Percentiles rank a stretch among this genome's conserved stretches.
Evolutionary conservation across 2,888 invertebrate genomes (phyloP).

Genomic region (Oegoconia quadripuncta): DNA sequence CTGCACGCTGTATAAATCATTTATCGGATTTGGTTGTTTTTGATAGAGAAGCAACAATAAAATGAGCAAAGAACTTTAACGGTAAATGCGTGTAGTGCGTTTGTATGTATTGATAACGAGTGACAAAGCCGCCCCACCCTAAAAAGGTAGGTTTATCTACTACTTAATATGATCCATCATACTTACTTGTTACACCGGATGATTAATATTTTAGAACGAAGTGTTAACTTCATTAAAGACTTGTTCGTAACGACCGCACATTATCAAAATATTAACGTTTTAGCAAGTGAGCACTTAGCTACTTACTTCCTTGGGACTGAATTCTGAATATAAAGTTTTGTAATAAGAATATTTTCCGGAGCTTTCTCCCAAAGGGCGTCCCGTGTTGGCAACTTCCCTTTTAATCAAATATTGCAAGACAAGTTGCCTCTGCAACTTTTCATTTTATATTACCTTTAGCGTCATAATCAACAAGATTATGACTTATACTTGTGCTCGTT

Average conservation of each 20-base stretch:
- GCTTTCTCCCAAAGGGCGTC: constrained; percentile 19
- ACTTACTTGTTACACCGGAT: constrained; percentile 16
- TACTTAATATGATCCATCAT: constrained; percentile 12
- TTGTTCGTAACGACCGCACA: constrained; percentile 24
- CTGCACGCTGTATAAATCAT: too few relatives aligned
- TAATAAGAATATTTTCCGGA: constrained; percentile 29
- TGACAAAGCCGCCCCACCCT: constrained; percentile 12
- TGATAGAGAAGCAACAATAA: too few relatives aligned
- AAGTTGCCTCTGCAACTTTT: constrained; percentile 21
- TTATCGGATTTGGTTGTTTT: too few relatives aligned
- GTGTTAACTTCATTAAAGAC: constrained; percentile 27
- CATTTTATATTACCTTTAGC: neutral
- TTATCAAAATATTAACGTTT: constrained; percentile 38
- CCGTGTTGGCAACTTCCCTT: constrained; percentile 26
- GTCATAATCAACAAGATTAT: too few relatives aligned
- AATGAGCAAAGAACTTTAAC: too few relatives aligned
- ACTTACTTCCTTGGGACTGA: constrained; percentile 24
- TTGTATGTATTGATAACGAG: constrained; percentile 3
- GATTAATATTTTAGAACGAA: constrained; percentile 29
- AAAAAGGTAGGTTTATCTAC: neutral
- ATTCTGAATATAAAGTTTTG: constrained; percentile 30
- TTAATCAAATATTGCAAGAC: constrained; percentile 22
- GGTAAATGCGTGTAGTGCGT: constrained; percentile 1
- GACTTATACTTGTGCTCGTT: too few relatives aligned
- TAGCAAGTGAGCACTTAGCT: constrained; percentile 35